Conservation (phyloP, 2,888 invertebrate species). For the Lottia scabra region DNA sequence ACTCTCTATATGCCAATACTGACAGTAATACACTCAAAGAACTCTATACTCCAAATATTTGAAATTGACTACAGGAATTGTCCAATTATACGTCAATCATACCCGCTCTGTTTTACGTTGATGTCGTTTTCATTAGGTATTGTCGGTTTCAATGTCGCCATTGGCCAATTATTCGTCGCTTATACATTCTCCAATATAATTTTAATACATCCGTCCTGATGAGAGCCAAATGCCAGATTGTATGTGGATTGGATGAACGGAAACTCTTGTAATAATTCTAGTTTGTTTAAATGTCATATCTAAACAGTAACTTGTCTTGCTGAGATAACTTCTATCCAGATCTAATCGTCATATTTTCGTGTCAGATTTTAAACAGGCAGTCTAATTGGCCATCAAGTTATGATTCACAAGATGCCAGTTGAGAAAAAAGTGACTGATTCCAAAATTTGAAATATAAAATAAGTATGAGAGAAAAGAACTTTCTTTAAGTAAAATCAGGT, state of each 20-base stretch:
- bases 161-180: neutral
- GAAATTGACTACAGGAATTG: conserved; percentile 3
- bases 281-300: neutral
- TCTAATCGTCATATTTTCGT: too few relatives aligned
- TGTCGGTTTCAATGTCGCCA: conserved; percentile 6
- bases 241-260: neutral
- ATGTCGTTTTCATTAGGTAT: conserved; percentile 2
- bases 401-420: too few relatives aligned
- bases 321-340: too few relatives aligned
- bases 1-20: conserved; percentile 3
- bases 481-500: too few relatives aligned
- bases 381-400: too few relatives aligned
- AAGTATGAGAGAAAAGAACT: too few relatives aligned
- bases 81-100: conserved; percentile 3
- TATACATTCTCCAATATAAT: neutral
- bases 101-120: neutral
- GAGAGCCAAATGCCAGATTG: conserved; percentile 2
- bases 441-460: too few relatives aligned
- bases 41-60: conserved; percentile 4
- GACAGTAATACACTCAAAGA: conserved; percentile 6
- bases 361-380: too few relatives aligned
- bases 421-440: too few relatives aligned
- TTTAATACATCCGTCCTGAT: conserved; percentile 6
- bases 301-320: too few relatives aligned
- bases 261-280: neutral